Evolutionary conservation across 2,797 vertebrate genomes (phyloP), one percentile per base, ranked within the genome.

Genomic region (Okamejei kenojei): DNA sequence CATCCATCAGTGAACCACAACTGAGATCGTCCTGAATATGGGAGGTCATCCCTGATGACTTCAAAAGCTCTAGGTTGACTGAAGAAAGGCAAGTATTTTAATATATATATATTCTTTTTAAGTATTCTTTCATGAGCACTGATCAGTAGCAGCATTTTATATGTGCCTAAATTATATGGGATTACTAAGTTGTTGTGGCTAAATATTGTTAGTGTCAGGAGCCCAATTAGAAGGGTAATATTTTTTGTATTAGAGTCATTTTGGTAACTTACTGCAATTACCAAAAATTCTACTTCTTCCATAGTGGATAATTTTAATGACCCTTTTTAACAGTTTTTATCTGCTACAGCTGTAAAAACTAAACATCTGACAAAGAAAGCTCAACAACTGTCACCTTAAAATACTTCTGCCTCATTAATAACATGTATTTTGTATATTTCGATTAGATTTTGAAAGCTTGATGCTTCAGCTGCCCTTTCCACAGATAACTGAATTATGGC

Each of bases 401-500:
- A 45, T 76, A 58, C 7, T 92, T 54, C 71, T 76, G 71, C 29
- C 76, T 58, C 38, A 58, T 92, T 92, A 58, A 58, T 45, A 92
- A 91, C 38, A 91, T 29, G 26, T 91, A 92, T 13, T 88, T 65
- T 88, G 65, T 21, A 76, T 11, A 7, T 92, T 29, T n/a, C 29
- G 90, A 76, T 92, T 35, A 92, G 11, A 76, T 76, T 54, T 92
- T 73, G 54, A 76, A 92, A 76, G 71, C 23, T 29, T 74, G 11
- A 15, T 19, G 71, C 11, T 92, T 92, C 90, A 91, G 68, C 90
- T 74, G 71, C 94, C 93, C 93, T 81, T 94, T 95, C 93, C 91
- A 81, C 93, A 94, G 93, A 94, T 93, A 94, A 77, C 93, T 82
- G 88, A 93, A 93, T 94, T 94, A 93, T 38, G 38, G 93, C 38